phyloP scores from a whole-genome alignment of 2,888 invertebrate genomes.

The Sarcophaga caerulescens region DNA sequence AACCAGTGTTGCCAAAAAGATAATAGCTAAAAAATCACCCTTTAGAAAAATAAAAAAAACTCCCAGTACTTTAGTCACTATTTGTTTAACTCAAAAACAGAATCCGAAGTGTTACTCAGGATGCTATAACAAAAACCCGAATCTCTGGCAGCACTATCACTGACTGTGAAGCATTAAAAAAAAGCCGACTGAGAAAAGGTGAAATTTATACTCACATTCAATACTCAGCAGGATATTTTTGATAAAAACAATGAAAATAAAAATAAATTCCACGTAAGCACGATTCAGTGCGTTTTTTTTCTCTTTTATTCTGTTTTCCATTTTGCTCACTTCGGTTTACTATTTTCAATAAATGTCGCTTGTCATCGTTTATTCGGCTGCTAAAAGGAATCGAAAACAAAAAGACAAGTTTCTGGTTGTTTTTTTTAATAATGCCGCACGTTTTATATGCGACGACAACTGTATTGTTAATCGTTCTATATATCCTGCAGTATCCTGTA shows the following conservation, averaged over 20 bases:
- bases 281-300: slow-evolving; percentile 46
- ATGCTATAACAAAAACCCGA: too few species aligned
- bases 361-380: slow-evolving; percentile 45
- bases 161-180: slow-evolving; percentile 26
- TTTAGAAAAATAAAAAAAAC: too few species aligned
- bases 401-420: slow-evolving; percentile 40
- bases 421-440: slow-evolving; percentile 34
- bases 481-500: slow-evolving; percentile 47
- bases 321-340: slow-evolving; percentile 11
- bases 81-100: too few species aligned
- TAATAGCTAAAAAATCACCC: too few species aligned
- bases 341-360: slow-evolving; percentile 57
- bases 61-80: too few species aligned
- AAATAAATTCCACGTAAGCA: slow-evolving; percentile 55
- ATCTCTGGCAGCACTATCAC: slow-evolving; percentile 2
- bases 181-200: slow-evolving; percentile 46
- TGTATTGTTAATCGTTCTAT: slow-evolving; percentile 6
- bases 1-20: too few species aligned
- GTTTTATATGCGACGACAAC: slow-evolving; percentile 1
- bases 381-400: slow-evolving; percentile 26
- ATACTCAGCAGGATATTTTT: slow-evolving; percentile 60
- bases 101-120: too few species aligned
- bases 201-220: slow-evolving; percentile 60
- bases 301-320: slow-evolving; percentile 3
- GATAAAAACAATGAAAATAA: slow-evolving; percentile 20